Conservation (phyloP, 2,888 invertebrate genomes). For the Ochropleura leucogaster region DNA sequence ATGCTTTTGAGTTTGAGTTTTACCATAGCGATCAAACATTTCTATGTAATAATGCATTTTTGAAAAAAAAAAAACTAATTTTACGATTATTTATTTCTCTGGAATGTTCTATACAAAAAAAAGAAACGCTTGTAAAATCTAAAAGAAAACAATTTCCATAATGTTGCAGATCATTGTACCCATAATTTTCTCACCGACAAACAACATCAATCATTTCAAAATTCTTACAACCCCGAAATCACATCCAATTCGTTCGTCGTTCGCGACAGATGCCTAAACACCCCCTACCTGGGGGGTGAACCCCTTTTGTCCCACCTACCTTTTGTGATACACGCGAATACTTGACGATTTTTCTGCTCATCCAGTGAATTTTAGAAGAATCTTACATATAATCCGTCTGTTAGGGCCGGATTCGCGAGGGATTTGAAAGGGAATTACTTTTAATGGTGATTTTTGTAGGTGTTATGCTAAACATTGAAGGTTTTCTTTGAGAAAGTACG, state of each 20-base stretch:
- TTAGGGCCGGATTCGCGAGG: conserved; percentile 54
- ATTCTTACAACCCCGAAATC: conserved; percentile 48
- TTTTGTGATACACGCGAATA: conserved; percentile 70
- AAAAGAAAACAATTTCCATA: conserved; percentile 3
- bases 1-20: no score
- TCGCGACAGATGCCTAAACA: conserved; percentile 56
- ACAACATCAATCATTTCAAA: conserved; percentile 49
- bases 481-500: conserved; percentile 1
- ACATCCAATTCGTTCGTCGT: conserved; percentile 57
- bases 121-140: not conserved
- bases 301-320: conserved; percentile 65
- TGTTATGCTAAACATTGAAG: conserved; percentile 3
- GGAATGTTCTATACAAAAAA: not conserved
- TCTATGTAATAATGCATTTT: not conserved
- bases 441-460: conserved; percentile 46
- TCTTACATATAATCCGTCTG: conserved; percentile 69
- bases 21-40: not conserved
- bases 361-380: conserved; percentile 65
- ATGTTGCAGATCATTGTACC: conserved; percentile 26
- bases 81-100: not conserved
- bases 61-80: not conserved
- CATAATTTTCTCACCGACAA: conserved; percentile 35
- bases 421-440: conserved; percentile 55
- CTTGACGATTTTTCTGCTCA: conserved; percentile 73
- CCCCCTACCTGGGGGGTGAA: conserved; percentile 58